These are phyloP conservation scores for Speoplatyrhinus poulsoni DNA, from an alignment of 2,113 vertebrate species.

Conservation along the genomic window DNA sequence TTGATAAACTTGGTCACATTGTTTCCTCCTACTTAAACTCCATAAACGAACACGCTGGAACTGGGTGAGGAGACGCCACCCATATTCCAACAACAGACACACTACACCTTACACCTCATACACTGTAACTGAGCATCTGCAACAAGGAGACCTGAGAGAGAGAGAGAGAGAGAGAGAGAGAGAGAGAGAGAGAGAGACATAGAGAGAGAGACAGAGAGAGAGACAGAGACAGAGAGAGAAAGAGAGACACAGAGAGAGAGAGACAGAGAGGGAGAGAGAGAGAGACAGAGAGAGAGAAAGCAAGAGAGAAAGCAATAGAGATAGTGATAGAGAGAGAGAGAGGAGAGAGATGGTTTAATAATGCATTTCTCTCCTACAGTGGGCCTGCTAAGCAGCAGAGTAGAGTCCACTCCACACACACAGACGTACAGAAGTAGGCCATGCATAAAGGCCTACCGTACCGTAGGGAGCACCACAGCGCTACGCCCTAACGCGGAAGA, in stretches of 20 bases:
- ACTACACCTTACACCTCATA: background rate
- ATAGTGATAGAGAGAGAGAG: constrained; percentile 7
- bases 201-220: constrained; percentile 8
- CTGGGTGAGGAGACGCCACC: too few species aligned
- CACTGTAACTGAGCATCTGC: background rate
- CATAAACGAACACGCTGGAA: too few species aligned
- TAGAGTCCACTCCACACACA: background rate
- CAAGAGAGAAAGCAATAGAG: constrained; percentile 30
- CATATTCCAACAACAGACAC: too few species aligned
- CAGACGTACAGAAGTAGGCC: constrained; percentile 68
- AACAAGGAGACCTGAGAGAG: background rate
- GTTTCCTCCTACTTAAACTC: too few species aligned
- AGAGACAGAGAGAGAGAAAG: constrained; percentile 31
- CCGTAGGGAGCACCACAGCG: constrained; percentile 23
- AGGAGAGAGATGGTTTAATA: constrained; percentile 38
- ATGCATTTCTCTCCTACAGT: constrained; percentile 46
- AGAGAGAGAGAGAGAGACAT: background rate
- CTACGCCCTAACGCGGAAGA: constrained; percentile 35
- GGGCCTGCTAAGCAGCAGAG: constrained; percentile 34
- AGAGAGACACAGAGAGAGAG: background rate
- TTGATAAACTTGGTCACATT: too few species aligned
- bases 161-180: background rate
- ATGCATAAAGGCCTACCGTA: constrained; percentile 26
- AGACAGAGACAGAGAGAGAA: constrained; percentile 14
- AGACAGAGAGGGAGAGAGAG: constrained; percentile 14